Evolutionary conservation across 2,888 invertebrate genomes (phyloP).

Genomic region (Habrosyne pyritoides): DNA sequence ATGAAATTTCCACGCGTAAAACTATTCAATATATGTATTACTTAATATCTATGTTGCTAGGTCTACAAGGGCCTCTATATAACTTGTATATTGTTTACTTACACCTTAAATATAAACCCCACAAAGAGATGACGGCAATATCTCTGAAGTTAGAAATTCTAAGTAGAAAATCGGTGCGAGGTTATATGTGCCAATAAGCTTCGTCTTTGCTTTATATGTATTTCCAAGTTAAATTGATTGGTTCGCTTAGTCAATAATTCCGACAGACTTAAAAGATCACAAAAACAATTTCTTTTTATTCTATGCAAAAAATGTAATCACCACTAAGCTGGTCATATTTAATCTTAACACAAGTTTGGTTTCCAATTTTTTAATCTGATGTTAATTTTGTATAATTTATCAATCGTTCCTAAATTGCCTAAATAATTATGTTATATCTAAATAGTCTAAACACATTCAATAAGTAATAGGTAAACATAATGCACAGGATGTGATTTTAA

Average conservation of each 20-base stretch:
- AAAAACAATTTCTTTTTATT: neutral
- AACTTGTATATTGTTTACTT: neutral
- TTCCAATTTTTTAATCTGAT: no score
- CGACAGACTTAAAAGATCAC: neutral
- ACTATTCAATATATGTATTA: no score
- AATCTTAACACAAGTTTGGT: neutral
- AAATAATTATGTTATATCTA: no score
- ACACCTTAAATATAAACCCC: neutral
- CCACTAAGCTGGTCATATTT: neutral
- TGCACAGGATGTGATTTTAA: no score
- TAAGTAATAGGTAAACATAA: no score
- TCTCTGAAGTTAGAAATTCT: neutral
- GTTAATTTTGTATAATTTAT: no score
- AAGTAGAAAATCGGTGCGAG: neutral
- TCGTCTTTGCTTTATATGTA: neutral
- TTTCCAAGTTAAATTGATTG: neutral
- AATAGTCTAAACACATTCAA: no score
- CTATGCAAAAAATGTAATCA: neutral
- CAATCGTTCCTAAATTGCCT: no score
- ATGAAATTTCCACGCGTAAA: no score
- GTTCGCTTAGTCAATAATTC: neutral
- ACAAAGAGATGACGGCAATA: neutral
- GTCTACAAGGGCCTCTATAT: no score
- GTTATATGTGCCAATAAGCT: neutral
- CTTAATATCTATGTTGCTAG: no score